A percentile compares a stretch with the other conserved stretches of the same genome.
Evolutionary conservation across 2,888 invertebrate genomes (phyloP).

Genomic region (Iphiclides podalirius): DNA sequence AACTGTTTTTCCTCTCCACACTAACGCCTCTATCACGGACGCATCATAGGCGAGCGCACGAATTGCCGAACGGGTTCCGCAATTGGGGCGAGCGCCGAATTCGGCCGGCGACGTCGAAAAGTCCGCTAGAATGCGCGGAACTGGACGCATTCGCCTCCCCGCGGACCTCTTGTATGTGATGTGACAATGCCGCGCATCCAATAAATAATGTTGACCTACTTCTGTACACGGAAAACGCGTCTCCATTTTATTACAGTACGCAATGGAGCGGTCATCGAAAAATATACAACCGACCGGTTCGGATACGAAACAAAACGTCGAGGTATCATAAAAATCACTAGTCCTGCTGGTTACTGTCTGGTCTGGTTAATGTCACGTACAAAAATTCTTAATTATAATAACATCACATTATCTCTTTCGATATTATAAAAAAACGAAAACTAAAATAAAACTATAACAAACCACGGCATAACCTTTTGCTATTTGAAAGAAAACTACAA

Average conservation of each 20-base stretch:
- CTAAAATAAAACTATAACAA: no score
- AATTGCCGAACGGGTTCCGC: slow-evolving; percentile 32
- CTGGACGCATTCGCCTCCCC: slow-evolving; percentile 24
- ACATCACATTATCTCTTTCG: no score
- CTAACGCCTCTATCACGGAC: slow-evolving; percentile 15
- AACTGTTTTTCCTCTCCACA: slow-evolving; percentile 3
- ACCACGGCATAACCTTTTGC: no score
- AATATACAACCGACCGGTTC: not conserved
- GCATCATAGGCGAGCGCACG: slow-evolving; percentile 22
- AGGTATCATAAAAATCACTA: no score
- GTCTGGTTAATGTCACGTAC: no score
- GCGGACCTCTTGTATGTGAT: not conserved
- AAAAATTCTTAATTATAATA: not conserved
- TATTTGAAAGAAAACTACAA: no score
- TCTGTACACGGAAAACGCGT: not conserved
- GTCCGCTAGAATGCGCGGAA: slow-evolving; percentile 47
- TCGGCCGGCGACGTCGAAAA: slow-evolving; percentile 41
- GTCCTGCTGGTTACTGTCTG: no score
- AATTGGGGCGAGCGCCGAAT: slow-evolving; percentile 42
- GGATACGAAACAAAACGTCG: no score
- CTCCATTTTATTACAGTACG: not conserved
- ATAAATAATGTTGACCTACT: not conserved
- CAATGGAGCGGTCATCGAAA: not conserved
- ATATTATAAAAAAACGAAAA: no score
- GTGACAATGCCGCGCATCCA: not conserved